These are phyloP conservation scores for Triplophysa siluroides DNA, from an alignment of 2,113 vertebrate genomes.

Conservation along the genomic window DNA sequence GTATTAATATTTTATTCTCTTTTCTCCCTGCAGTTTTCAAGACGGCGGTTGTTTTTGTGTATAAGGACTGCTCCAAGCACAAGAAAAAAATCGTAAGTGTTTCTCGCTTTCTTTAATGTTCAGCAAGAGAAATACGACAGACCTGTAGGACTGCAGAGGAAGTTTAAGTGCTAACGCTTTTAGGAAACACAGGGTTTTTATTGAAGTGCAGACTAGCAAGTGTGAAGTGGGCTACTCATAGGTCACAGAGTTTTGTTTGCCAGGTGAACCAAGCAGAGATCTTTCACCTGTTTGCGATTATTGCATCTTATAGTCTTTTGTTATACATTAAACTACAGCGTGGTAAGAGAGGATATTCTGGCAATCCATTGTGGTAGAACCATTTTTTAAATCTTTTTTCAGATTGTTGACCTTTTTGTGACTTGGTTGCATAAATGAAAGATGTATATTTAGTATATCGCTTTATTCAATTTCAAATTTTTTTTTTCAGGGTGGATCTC, in stretches of 20 bases:
- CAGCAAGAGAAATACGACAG: constrained; percentile 10
- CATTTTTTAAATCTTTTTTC: too few species aligned
- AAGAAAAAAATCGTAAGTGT: constrained; percentile 92
- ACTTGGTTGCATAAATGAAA: too few species aligned
- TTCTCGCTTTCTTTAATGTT: constrained; percentile 31
- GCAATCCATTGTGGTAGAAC: too few species aligned
- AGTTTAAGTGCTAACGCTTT: constrained; percentile 30
- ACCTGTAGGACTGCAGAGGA: neutral
- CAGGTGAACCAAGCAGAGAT: neutral
- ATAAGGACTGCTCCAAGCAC: constrained; percentile 92
- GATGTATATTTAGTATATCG: neutral
- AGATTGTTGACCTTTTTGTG: too few species aligned
- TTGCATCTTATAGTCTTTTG: too few species aligned
- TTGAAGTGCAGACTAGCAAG: neutral
- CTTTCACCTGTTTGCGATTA: neutral
- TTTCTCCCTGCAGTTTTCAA: constrained; percentile 83
- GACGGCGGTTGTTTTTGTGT: constrained; percentile 94
- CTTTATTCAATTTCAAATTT: neutral
- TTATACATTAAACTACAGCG: too few species aligned
- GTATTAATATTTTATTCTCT: constrained; percentile 47
- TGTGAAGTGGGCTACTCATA: neutral
- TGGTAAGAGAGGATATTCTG: too few species aligned
- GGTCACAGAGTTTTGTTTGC: neutral
- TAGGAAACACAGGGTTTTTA: constrained; percentile 3
- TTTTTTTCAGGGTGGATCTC: constrained; percentile 81